Evolutionary conservation across 2,113 vertebrate genomes (phyloP), one percentile per base, ranked within the genome.

Genomic region (Pygoscelis antarcticus): DNA sequence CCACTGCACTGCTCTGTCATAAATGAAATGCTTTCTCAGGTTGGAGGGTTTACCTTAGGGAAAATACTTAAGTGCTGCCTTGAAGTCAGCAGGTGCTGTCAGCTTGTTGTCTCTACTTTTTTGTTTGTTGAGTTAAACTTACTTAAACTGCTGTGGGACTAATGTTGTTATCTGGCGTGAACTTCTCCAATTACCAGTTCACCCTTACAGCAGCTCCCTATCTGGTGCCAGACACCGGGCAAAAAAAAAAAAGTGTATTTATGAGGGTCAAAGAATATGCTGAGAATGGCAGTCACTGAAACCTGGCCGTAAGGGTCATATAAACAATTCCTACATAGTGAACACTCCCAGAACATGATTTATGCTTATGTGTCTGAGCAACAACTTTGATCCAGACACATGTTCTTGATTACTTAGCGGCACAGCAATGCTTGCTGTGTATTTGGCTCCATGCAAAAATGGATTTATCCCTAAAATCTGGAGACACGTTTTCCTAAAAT

Each of bases 251-350:
- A 23, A 22, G 7, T 10, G 13, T 40, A 25, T 77, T 85, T 77
- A 42, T 0, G 4, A 52, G 3, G 4, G 2, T 34, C 20, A 65
- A 21, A 7, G 15, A 58, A 18, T 1, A 0, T 30, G 2, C 17
- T 55, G 26, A 22, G 22, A 51, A 51, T 8, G 11, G 4, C 13
- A 66, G 51, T 15, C 19, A 29, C 32, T 54, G 30, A 40, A 84
- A 70, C 7, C 14, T 78, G 34, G 0, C 9, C 3, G 1, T 29
- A 42, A 62, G 4, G 4, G 4, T 85, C 11, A 11, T 15, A 13
- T 21, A 30, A 78, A 19, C 0, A 10, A 61, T n/a, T n/a, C 11
- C 22, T 58, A 7, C 4, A 2, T 6, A 12, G 10, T 8, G 15
- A 64, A 13, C 26, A 79, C 3, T 2, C 8, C 8, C 11, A 15